phyloP scores from a whole-genome alignment of 2,113 vertebrate species.

The Talpa occidentalis region DNA sequence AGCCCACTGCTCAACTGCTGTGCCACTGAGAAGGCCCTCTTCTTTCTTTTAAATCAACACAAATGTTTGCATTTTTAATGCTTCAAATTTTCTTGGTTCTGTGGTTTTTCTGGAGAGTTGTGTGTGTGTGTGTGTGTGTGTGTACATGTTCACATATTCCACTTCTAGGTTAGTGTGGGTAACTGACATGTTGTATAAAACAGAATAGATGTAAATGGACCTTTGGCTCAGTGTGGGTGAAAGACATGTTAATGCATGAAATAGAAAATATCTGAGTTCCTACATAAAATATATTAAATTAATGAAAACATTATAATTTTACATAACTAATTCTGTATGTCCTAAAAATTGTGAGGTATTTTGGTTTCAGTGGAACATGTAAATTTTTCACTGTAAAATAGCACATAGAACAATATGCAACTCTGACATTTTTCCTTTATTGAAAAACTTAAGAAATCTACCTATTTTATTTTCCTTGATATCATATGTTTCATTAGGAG shows the following conservation, averaged over 20 bases:
- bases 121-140: background rate
- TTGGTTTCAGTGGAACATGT: background rate
- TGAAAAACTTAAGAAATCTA: background rate
- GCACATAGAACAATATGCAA: background rate
- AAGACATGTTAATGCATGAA: background rate
- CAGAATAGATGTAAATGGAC: background rate
- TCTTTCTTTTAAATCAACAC: background rate
- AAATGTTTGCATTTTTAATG: background rate
- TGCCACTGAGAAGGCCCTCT: background rate
- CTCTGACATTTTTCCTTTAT: background rate
- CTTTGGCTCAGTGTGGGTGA: background rate
- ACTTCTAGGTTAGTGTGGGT: background rate
- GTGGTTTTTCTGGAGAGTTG: background rate
- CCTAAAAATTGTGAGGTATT: slow-evolving; percentile 34
- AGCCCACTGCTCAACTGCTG: too few relatives aligned
- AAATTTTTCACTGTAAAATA: slow-evolving; percentile 36
- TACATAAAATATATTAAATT: slow-evolving; percentile 9
- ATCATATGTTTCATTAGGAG: background rate
- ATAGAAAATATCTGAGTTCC: background rate
- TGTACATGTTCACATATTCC: background rate
- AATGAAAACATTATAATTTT: slow-evolving; percentile 23
- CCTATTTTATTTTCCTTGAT: background rate
- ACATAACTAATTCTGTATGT: background rate
- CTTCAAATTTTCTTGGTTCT: background rate
- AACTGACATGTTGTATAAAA: background rate